These are phyloP conservation scores for Xylocopa sonorina DNA, from an alignment of 1,140 invertebrate genomes.

Conservation along the genomic window DNA sequence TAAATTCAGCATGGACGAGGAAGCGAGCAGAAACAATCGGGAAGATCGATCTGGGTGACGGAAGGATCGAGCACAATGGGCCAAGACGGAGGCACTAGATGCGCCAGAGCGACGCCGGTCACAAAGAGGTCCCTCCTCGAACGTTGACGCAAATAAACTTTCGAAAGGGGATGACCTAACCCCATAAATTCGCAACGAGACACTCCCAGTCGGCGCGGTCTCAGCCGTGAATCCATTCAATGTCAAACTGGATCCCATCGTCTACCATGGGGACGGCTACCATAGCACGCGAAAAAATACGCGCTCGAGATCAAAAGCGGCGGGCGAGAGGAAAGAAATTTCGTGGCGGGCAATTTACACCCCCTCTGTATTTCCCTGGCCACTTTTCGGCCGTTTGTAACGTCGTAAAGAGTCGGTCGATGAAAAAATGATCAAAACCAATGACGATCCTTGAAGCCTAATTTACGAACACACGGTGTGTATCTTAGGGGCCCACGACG, in stretches of 20 bases:
- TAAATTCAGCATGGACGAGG: neutral
- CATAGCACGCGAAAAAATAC: constrained; percentile 28
- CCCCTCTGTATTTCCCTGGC: constrained; percentile 34
- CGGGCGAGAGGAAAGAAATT: constrained; percentile 36
- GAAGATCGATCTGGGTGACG: neutral
- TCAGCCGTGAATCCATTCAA: constrained; percentile 71
- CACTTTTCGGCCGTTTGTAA: constrained; percentile 11
- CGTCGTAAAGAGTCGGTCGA: neutral
- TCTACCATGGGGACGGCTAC: neutral
- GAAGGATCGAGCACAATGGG: neutral
- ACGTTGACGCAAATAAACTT: constrained; percentile 62
- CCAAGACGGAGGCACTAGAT: neutral
- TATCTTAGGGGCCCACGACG: neutral
- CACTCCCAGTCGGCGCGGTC: constrained; percentile 70
- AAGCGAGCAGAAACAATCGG: neutral
- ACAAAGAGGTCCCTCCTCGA: constrained; percentile 31
- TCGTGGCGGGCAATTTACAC: constrained; percentile 52
- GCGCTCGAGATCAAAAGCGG: constrained; percentile 31
- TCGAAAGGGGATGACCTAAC: constrained; percentile 65
- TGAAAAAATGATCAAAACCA: neutral
- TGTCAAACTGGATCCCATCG: constrained; percentile 69
- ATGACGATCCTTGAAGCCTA: neutral
- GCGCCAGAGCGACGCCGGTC: neutral
- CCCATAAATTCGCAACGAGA: constrained; percentile 73
- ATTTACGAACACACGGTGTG: constrained; percentile 9